Base-by-base conservation (phyloP, 1,140 invertebrate species). In the Xylocopa sonorina region DNA sequence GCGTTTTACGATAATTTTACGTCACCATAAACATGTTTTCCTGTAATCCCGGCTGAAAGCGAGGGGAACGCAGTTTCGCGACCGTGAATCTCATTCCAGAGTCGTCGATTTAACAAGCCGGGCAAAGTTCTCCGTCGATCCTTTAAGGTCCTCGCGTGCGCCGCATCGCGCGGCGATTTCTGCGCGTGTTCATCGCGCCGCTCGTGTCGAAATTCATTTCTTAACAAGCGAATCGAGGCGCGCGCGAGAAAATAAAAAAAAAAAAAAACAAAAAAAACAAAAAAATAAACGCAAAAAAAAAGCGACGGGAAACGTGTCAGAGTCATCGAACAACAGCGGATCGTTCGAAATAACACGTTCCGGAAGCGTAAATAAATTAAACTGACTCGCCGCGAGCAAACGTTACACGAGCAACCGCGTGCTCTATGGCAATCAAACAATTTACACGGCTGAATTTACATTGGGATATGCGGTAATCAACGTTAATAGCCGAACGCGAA, bases 281-380 rank as follows among this genome's bases (percentile, higher is more conserved):
- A 18, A 46, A 3, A 3, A 1, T 14, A 2, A 18, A 7, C 21
- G 14, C 27, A 29, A 46, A 48, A 34, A 12, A 50, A 38, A 32
- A 6, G 16, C 3, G n/a, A 0, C 18, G 4, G 14, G 16, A 16
- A 21, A 69, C 32, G 38, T 18, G 50, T 55, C 6, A 10, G 21
- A 46, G 38, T 43, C 21, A 32, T 41, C 18, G 16, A 41, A 41
- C 27, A 48, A 38, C 50, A 69, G 12, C 18, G 51, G 34, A 58
- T 46, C 51, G 29, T 50, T 69, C 29, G 64, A 48, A 58, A 57
- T 32, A 69, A 58, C 66, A 57, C 51, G 55, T 18, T 18, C 32
- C 41, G 29, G 29, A 58, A 58, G 66, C 43, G 64, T 77, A 69
- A 77, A 77, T 77, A 77, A 77, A 69, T 77, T 69, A 77, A 77